A percentile compares a stretch with the other conserved stretches of the same genome.
Conservation (phyloP, 2,113 vertebrate genomes). For the Gambusia holbrooki region DNA sequence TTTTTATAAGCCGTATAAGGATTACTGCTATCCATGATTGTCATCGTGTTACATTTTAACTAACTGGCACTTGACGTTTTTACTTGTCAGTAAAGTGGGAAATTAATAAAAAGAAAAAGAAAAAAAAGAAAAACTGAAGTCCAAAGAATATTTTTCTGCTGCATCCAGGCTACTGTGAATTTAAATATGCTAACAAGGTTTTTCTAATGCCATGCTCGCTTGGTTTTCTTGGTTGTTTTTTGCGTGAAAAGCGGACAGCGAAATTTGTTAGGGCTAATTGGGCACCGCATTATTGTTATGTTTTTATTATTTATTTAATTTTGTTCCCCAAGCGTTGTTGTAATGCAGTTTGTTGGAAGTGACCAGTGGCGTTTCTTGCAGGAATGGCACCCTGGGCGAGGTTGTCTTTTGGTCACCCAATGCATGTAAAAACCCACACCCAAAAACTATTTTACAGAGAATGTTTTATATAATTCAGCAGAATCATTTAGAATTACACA, state of each 20-base stretch:
- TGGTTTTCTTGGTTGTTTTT: slow-evolving; percentile 69
- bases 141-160: slow-evolving; percentile 99
- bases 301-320: slow-evolving; percentile 61
- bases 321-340: slow-evolving; percentile 1
- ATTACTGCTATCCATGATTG: slow-evolving; percentile 76
- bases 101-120: not conserved
- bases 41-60: slow-evolving; percentile 74
- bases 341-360: slow-evolving; percentile 43
- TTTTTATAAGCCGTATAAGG: slow-evolving; percentile 64
- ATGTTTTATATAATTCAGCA: not conserved
- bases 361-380: slow-evolving; percentile 18
- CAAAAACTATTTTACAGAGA: not conserved
- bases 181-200: slow-evolving; percentile 80
- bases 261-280: slow-evolving; percentile 65
- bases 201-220: slow-evolving; percentile 79
- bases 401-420: not conserved
- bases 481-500: no score
- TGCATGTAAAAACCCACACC: not conserved
- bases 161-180: slow-evolving; percentile 98
- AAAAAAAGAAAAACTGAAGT: slow-evolving; percentile 82
- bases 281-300: slow-evolving; percentile 67
- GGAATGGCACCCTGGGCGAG: not conserved
- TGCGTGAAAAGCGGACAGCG: slow-evolving; percentile 61
- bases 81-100: slow-evolving; percentile 79
- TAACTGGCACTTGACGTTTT: slow-evolving; percentile 82